phyloP scores from a whole-genome alignment of 2,797 vertebrate species.

The Rhabdomys pumilio region DNA sequence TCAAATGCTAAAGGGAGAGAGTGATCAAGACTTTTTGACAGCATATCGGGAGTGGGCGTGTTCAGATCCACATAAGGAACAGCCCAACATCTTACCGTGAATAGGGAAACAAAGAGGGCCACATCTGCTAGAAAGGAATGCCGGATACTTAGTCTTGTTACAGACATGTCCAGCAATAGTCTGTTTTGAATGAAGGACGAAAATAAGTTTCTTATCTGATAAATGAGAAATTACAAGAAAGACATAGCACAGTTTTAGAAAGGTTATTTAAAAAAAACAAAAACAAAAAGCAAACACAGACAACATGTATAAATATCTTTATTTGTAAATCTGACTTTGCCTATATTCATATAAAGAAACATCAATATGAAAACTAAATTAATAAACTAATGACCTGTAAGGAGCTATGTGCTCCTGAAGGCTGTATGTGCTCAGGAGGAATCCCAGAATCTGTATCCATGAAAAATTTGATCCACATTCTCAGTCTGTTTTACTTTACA shows the following conservation, averaged over 20 bases:
- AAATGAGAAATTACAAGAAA: slow-evolving; percentile 13
- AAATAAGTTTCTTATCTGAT: neutral
- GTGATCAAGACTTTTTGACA: neutral
- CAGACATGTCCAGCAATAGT: neutral
- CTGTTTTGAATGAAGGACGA: neutral
- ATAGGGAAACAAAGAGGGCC: neutral
- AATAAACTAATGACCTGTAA: neutral
- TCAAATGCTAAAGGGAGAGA: neutral
- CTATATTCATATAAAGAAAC: neutral
- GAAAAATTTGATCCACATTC: slow-evolving; percentile 26
- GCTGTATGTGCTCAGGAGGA: neutral
- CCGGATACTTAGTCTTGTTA: neutral
- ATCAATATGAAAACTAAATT: neutral
- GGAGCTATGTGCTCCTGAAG: slow-evolving; percentile 3
- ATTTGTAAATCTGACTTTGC: slow-evolving; percentile 15
- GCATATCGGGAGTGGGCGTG: rapidly evolving
- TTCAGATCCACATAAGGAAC: neutral
- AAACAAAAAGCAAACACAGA: neutral
- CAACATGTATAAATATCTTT: neutral
- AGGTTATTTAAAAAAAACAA: neutral
- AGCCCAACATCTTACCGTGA: rapidly evolving
- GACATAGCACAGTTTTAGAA: neutral
- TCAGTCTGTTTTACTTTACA: slow-evolving; percentile 31
- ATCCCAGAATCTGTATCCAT: neutral
- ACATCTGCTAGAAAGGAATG: neutral